Percentiles rank a stretch among this genome's conserved stretches.
Evolutionary conservation across 1,140 invertebrate genomes (phyloP).

Genomic region (Adelges cooleyi): DNA sequence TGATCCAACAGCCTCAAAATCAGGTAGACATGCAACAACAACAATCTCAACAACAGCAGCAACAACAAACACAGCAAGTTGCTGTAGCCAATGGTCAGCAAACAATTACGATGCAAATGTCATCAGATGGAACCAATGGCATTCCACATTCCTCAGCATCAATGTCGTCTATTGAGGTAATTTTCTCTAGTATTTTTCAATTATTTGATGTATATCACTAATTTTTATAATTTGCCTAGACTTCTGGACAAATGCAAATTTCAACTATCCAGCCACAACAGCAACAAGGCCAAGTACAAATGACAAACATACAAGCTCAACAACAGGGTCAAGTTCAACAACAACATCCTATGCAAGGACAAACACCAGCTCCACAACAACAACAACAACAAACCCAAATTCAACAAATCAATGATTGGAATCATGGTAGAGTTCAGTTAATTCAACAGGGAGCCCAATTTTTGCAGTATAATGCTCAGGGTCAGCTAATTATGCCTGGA

Average conservation of each 20-base stretch:
- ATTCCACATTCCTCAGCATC: constrained; percentile 38
- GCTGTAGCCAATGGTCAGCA: constrained; percentile 32
- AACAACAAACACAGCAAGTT: constrained; percentile 38
- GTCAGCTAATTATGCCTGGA: constrained; percentile 42
- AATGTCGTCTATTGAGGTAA: constrained; percentile 32
- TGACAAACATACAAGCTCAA: constrained; percentile 40
- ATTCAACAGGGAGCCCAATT: constrained; percentile 37
- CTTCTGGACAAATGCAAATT: constrained; percentile 24
- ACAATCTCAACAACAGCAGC: constrained; percentile 38
- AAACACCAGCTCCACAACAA: constrained; percentile 28
- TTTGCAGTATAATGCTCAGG: constrained; percentile 42
- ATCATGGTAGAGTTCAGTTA: constrained; percentile 25
- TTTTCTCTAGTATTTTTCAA: neutral
- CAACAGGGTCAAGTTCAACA: constrained; percentile 40
- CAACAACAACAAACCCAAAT: constrained; percentile 24
- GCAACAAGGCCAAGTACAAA: constrained; percentile 33
- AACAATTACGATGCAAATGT: constrained; percentile 26
- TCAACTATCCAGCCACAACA: constrained; percentile 15
- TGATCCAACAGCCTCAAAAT: constrained; percentile 34
- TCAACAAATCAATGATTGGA: constrained; percentile 31
- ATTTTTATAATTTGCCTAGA: too few relatives aligned
- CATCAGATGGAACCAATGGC: constrained; percentile 44
- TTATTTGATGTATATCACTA: constrained; percentile 30
- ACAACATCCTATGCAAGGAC: constrained; percentile 37
- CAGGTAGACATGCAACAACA: constrained; percentile 22